Conservation (phyloP, 2,797 vertebrate species). For the Novumbra hubbsi region DNA sequence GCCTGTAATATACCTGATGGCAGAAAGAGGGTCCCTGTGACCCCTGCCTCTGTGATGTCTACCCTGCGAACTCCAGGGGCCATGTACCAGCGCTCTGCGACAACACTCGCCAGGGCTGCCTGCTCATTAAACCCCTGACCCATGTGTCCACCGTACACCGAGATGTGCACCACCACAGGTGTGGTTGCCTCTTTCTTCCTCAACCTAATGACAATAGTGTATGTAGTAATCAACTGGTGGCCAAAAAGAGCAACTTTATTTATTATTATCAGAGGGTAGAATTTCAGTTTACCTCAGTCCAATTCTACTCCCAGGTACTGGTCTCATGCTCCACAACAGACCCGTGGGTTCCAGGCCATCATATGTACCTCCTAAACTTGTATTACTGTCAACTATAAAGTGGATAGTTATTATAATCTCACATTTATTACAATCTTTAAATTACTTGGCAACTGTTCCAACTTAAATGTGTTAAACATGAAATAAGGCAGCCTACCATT, state of each 20-base stretch:
- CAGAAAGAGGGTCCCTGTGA: constrained; percentile 68
- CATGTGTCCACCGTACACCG: constrained; percentile 57
- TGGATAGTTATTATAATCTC: too few species aligned
- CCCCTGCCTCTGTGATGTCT: constrained; percentile 49
- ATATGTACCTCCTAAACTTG: constrained; percentile 71
- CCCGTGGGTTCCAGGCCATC: constrained; percentile 71
- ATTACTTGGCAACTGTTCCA: too few species aligned
- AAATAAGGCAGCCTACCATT: constrained; percentile 46
- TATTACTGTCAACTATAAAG: constrained; percentile 61
- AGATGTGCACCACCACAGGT: constrained; percentile 61
- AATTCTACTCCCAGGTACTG: constrained; percentile 67
- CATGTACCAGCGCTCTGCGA: constrained; percentile 69
- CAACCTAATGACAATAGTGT: constrained; percentile 44
- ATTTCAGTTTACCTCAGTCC: constrained; percentile 56
- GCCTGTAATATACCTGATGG: constrained; percentile 62
- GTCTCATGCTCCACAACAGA: constrained; percentile 73
- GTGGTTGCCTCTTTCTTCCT: constrained; percentile 60
- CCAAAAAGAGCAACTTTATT: too few species aligned
- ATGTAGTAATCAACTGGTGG: background rate
- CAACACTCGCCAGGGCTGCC: constrained; percentile 41
- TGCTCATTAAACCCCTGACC: constrained; percentile 50
- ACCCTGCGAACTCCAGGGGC: constrained; percentile 62
- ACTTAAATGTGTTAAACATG: too few species aligned
- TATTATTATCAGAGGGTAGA: too few species aligned
- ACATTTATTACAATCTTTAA: background rate